phyloP scores from a whole-genome alignment of 2,888 invertebrate species.

The Smittia aterrima region DNA sequence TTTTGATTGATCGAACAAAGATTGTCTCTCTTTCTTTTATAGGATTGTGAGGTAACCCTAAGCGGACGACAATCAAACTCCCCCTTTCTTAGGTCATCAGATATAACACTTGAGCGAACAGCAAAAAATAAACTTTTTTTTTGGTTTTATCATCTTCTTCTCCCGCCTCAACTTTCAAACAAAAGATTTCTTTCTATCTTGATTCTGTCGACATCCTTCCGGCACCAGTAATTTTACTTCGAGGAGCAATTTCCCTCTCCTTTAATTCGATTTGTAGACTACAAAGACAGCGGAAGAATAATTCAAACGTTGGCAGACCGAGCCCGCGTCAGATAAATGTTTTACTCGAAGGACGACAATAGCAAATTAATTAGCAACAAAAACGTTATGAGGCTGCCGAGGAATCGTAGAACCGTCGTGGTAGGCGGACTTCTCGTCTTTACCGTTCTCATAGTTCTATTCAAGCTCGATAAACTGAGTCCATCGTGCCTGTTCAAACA shows the following conservation, averaged over 20 bases:
- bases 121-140: background rate
- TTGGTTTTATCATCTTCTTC: background rate
- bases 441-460: conserved; percentile 49
- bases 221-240: background rate
- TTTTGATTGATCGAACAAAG: background rate
- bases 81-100: conserved; percentile 11
- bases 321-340: no score
- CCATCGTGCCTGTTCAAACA: conserved; percentile 53
- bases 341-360: conserved; percentile 36
- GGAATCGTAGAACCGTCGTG: conserved; percentile 30
- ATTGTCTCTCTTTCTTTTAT: background rate
- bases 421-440: conserved; percentile 19
- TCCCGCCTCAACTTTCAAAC: background rate
- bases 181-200: background rate
- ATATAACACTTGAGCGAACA: background rate
- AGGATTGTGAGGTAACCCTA: conserved; percentile 6
- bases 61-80: conserved; percentile 1
- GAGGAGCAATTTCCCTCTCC: background rate
- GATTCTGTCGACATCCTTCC: background rate
- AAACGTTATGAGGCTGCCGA: conserved; percentile 34
- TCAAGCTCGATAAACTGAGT: conserved; percentile 48
- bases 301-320: background rate
- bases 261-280: background rate
- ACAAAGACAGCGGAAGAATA: background rate
- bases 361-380: conserved; percentile 34